Conservation (phyloP, 2,888 invertebrate genomes). For the Macaria notata region DNA sequence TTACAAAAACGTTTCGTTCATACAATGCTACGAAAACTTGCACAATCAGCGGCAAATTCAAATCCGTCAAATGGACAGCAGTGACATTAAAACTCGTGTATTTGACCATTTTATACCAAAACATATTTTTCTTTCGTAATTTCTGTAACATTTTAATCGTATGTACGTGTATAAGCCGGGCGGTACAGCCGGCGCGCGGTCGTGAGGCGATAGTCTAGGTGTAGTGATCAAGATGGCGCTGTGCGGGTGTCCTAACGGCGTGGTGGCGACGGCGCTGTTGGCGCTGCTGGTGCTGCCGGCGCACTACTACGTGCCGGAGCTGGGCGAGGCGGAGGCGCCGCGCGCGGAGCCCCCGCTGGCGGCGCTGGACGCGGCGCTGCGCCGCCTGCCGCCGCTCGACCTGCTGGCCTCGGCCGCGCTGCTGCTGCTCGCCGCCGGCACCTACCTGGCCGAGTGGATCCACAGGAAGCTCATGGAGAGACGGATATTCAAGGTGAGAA, state of each 20-base stretch:
- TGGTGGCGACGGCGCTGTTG: conserved; percentile 54
- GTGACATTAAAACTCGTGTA: not conserved
- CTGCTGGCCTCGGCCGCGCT: conserved; percentile 50
- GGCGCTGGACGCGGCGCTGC: conserved; percentile 16
- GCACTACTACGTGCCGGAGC: conserved; percentile 60
- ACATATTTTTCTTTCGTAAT: conserved; percentile 2
- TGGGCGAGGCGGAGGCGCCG: conserved; percentile 37
- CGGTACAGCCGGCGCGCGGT: not conserved
- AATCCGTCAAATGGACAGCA: conserved; percentile 2
- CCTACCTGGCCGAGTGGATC: conserved; percentile 64
- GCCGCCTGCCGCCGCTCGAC: conserved; percentile 53
- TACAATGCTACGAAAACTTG: too few species aligned
- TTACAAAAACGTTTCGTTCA: too few species aligned
- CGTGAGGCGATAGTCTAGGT: not conserved
- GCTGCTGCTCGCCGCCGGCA: conserved; percentile 46
- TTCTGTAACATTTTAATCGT: conserved; percentile 29
- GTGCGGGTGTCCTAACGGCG: conserved; percentile 55
- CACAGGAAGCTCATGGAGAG: conserved; percentile 68
- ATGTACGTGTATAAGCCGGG: not conserved
- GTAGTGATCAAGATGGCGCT: conserved; percentile 47
- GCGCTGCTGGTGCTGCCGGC: conserved; percentile 57
- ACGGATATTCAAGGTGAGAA: conserved; percentile 61
- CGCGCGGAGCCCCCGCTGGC: conserved; percentile 18
- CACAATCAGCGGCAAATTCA: conserved; percentile 10
- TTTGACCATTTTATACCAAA: too few species aligned